Conservation (phyloP, 2,113 vertebrate genomes). For the Prunella fulvescens region DNA sequence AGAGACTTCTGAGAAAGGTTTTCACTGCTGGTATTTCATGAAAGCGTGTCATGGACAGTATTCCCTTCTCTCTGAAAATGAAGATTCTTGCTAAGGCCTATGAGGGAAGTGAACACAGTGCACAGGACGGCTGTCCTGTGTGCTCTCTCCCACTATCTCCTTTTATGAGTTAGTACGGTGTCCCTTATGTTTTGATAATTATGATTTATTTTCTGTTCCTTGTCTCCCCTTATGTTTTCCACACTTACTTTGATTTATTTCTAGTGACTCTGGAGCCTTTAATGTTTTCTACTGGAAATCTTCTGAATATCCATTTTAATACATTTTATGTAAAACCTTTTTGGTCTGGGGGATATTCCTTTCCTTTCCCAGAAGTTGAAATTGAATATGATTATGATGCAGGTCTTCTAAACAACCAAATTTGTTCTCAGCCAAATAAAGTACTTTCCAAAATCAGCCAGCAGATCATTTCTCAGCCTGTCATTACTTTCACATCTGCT, state of each 20-base stretch:
- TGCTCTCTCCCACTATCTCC: background rate
- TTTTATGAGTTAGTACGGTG: background rate
- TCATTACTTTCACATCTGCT: conserved; percentile 33
- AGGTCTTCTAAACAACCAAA: conserved; percentile 12
- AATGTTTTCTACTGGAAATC: background rate
- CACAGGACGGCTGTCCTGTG: background rate
- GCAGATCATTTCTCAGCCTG: background rate
- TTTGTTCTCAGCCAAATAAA: conserved; percentile 13
- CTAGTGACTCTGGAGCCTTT: background rate
- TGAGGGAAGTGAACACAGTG: background rate
- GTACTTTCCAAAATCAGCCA: conserved; percentile 29
- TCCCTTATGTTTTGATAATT: background rate
- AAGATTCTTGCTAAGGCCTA: background rate
- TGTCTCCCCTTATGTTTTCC: background rate
- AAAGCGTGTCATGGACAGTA: background rate
- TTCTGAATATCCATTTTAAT: background rate
- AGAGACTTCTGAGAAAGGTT: background rate
- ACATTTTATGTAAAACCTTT: background rate
- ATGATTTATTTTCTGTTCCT: background rate
- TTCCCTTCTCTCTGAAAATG: background rate
- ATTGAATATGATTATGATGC: background rate
- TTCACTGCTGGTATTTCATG: background rate
- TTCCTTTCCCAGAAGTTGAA: background rate
- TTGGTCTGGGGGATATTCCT: background rate
- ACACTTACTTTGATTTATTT: background rate